Base-by-base conservation (phyloP, 1,140 invertebrate species). In the Pseudomyrmex gracilis region DNA sequence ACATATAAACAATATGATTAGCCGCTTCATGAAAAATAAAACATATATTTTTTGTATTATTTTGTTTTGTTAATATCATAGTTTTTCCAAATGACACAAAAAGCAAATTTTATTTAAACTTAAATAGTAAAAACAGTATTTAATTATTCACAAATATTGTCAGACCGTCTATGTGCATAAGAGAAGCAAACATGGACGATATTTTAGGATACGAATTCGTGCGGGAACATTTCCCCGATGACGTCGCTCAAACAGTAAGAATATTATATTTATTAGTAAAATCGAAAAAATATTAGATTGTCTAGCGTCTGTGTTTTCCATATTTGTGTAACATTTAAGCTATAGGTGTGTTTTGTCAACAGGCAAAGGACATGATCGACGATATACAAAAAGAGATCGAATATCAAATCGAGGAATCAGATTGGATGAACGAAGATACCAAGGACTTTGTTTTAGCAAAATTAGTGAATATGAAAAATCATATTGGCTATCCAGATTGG, bases 361-460 rank as follows among this genome's bases (percentile, higher is more conserved):
- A 89, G 87, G 87, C 86, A 17, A 20, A 15, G 43, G 84, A 87
- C 10, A 89, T 89, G 87, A 49, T 89, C 20, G 80, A 88, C 15
- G 84, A 88, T 22, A 82, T 89, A 73, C 87, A 88, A 64, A 86
- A 89, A 7, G 87, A 88, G 58, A 64, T 86, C 0, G 84, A 88
- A 22, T 60, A 84, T 73, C 64, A 73, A 20, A 84, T 89, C 43
- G 63, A 84, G 24, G 73, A 60, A 49, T 84, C 88, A 5, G 9
- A 66, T 0, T 89, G 88, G 88, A n/a, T 89, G 51, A 64, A 86
- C 58, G 77, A 83, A 0, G 24, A 84, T 3, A 89, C 76, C 8
- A 76, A 70, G n/a, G 66, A 88, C 17, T 82, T 86, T 24, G 49
- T 86, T 49, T 60, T 86, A n/a, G 76, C 71, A 0, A 89, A 89